Evolutionary conservation across 1,140 invertebrate species (phyloP).

Genomic region (Spodoptera frugiperda): DNA sequence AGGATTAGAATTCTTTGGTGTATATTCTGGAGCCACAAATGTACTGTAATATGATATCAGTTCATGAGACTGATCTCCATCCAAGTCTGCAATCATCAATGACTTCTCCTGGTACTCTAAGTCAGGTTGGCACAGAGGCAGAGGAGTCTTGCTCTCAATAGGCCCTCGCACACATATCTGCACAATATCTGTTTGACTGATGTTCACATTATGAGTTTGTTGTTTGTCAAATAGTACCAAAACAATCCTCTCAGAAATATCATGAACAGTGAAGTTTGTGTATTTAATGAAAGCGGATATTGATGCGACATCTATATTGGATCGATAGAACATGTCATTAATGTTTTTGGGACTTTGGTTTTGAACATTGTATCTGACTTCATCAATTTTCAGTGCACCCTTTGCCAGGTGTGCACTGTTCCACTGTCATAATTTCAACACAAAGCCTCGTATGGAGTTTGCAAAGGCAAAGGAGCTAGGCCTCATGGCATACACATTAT

Average conservation of each 20-base stretch:
- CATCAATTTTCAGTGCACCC: conserved; percentile 81
- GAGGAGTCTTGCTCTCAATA: conserved; percentile 69
- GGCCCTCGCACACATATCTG: conserved; percentile 88
- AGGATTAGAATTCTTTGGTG: conserved; percentile 79
- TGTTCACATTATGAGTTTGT: conserved; percentile 90
- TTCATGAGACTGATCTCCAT: conserved; percentile 90
- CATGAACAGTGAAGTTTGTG: conserved; percentile 82
- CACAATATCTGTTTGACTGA: conserved; percentile 90
- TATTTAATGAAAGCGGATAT: conserved; percentile 81
- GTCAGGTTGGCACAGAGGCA: conserved; percentile 90
- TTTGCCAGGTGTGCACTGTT: conserved; percentile 83
- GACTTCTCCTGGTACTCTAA: conserved; percentile 90
- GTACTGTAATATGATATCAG: conserved; percentile 91
- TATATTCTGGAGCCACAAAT: conserved; percentile 85
- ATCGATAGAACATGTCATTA: conserved; percentile 77
- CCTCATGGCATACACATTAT: conserved; percentile 88
- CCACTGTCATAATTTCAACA: conserved; percentile 94
- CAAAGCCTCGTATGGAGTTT: conserved; percentile 89
- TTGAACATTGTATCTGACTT: conserved; percentile 79
- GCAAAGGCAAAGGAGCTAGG: conserved; percentile 89
- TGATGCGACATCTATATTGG: conserved; percentile 73
- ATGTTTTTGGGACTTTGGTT: conserved; percentile 79
- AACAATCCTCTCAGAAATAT: conserved; percentile 90
- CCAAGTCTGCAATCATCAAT: conserved; percentile 90
- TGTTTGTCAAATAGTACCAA: conserved; percentile 91